Evolutionary conservation across 2,113 vertebrate species (phyloP), one percentile per base, ranked within the genome.

Genomic region (Erpornis zantholeuca): DNA sequence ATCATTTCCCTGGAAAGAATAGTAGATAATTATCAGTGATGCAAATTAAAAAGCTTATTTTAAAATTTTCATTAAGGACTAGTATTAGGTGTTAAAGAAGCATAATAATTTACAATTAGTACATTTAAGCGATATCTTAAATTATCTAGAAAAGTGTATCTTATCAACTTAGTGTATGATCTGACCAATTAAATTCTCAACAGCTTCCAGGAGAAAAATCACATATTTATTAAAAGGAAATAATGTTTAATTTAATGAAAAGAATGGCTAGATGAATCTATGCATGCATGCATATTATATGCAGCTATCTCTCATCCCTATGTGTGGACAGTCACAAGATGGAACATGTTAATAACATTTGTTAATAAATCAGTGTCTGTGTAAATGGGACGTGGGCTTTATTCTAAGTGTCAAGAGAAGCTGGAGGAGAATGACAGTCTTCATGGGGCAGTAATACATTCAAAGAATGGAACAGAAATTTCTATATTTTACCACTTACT

Each of bases 1-100:
- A 44, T 97, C 97, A 50, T 94, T 98, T 94, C 97, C 97, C 98
- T 98, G 92, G 50, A 63, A 81, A 92, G 25, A 71, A 92, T 52
- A 24, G 66, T 12, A 73, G 0, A 0, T 10, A 52, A 52, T 80
- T 66, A 90, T 66, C 47, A 59, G 22, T 63, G 33, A 65, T 21
- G 3, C 33, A 86, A 73, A 76, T 15, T 4, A n/a, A 27, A 21
- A 59, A 40, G 13, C 9, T 65, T 33, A 4, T 15, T 59, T 84
- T 36, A 24, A 8, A 27, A 66, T 61, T 38, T 38, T 76, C n/a
- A 65, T 11, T 72, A 71, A 52, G 22, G 36, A 56, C 35, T 61
- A 9, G 10, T 52, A 80, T 65, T 27, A 82, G 38, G 21, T 36
- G 9, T 78, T 44, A 82, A 83, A 81, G 42, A 68, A 77, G 8